Conservation (phyloP, 1,140 invertebrate genomes). For the Drosophila paulistorum region DNA sequence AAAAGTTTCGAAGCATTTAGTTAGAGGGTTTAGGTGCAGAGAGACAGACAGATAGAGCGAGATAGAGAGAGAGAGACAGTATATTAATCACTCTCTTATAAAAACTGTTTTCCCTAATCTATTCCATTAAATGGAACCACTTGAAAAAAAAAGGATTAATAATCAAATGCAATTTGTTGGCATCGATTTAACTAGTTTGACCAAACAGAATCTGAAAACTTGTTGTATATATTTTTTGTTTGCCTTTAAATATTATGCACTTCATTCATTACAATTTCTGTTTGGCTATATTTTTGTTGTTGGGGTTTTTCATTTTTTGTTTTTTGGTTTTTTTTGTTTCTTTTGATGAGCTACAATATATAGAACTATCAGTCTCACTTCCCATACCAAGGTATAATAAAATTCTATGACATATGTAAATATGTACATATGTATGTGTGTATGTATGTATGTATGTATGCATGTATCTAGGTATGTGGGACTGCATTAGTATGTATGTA, state of each 20-base stretch:
- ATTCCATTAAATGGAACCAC: neutral
- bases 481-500: slow-evolving; percentile 20
- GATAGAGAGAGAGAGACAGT: neutral
- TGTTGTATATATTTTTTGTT: neutral
- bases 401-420: slow-evolving; percentile 45
- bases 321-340: slow-evolving; percentile 27
- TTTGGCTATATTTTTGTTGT: neutral
- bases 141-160: neutral
- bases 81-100: neutral
- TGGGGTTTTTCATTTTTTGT: slow-evolving; percentile 29
- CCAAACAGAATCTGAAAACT: neutral
- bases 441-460: slow-evolving; percentile 27
- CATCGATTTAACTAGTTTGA: neutral
- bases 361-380: slow-evolving; percentile 83
- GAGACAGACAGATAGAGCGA: no score
- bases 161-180: neutral
- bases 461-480: neutral
- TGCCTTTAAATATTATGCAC: neutral
- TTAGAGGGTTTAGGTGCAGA: neutral
- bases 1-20: neutral
- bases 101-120: neutral
- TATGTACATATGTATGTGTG: slow-evolving; percentile 35
- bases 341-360: slow-evolving; percentile 74
- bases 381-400: slow-evolving; percentile 69
- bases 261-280: neutral